Evolutionary conservation across 2,888 invertebrate species (phyloP), one percentile per base, ranked within the genome.

Genomic region (Drosophila leonis): DNA sequence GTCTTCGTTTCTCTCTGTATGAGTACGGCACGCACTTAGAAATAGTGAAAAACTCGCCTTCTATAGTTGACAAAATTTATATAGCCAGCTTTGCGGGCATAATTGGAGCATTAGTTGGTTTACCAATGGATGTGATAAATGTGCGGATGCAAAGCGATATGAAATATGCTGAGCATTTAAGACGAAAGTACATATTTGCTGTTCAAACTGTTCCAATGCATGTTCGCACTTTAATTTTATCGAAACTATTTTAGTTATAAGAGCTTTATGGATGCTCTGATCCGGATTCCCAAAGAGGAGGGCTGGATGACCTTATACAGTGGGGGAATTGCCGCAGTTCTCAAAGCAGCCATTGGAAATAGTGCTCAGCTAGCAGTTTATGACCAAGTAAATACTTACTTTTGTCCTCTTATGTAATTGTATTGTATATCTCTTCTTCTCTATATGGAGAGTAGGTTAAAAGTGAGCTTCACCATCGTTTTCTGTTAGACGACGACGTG

Each of bases 61-160:
- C 33, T 18, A 35, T 73, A 0, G 2, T 52, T 2, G 48, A 41
- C 5, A 83, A 78, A 33, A 44, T 81, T 0, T 1, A 46, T 2
- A 4, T 73, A 12, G 84, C 84, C 10, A 65, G 75, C 18, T 27
- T 59, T 48, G 73, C 82, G 2, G 82, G 82, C 1, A 27, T 44
- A 0, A 4, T 62, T 13, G 73, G 69, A 2, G 65, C 84, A 2
- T 15, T 63, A 2, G 12, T 64, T 4, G 78, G 72, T 4, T 75
- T 81, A 35, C 82, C 82, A 18, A 37, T 69, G 27, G 82, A 82
- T 56, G 64, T 82, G 12, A 56, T 82, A 4, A 83, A 81, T 61
- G 63, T 82, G 0, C 73, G 82, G 3, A 82, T 82, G 82, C 82
- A 82, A 42, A 81, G 48, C 20, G 78, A 81, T 29, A 78, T 81